A percentile compares a stretch with the other conserved stretches of the same genome.
Conservation (phyloP, 1,140 invertebrate genomes). For the Drosophila bocki region DNA sequence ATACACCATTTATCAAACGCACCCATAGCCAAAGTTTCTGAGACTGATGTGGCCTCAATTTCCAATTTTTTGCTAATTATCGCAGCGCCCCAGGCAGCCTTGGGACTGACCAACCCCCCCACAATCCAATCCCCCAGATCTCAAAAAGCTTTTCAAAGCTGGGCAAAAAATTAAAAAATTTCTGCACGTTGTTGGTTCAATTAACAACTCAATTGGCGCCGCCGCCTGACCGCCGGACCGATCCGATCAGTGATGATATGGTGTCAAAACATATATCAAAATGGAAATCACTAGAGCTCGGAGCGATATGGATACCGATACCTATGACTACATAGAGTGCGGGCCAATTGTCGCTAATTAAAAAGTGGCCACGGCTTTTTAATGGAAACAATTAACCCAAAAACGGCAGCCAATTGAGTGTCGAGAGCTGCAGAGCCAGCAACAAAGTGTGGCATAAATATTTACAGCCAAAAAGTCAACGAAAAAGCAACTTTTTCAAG, state of each 20-base stretch:
- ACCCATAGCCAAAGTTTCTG: background rate
- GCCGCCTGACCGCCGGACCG: slow-evolving; percentile 15
- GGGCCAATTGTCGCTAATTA: slow-evolving; percentile 80
- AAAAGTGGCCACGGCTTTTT: slow-evolving; percentile 81
- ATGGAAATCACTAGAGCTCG: slow-evolving; percentile 70
- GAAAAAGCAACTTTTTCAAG: slow-evolving; percentile 44
- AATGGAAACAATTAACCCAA: slow-evolving; percentile 85
- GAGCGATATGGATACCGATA: slow-evolving; percentile 32
- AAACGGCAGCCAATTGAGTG: slow-evolving; percentile 72
- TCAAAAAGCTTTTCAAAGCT: slow-evolving; percentile 32
- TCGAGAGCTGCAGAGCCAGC: slow-evolving; percentile 23
- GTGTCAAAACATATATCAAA: slow-evolving; percentile 82
- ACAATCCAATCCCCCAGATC: slow-evolving; percentile 1
- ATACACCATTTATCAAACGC: slow-evolving; percentile 30
- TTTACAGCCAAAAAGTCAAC: slow-evolving; percentile 40
- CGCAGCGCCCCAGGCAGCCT: slow-evolving; percentile 44
- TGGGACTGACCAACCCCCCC: slow-evolving; percentile 26
- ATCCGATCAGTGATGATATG: slow-evolving; percentile 34
- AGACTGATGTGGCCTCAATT: slow-evolving; percentile 35
- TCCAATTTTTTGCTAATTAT: slow-evolving; percentile 48
- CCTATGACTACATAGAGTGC: slow-evolving; percentile 29
- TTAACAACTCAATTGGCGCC: slow-evolving; percentile 80
- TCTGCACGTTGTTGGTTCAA: slow-evolving; percentile 72
- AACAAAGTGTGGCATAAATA: slow-evolving; percentile 59
- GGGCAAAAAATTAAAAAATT: slow-evolving; percentile 43